These are phyloP conservation scores for Zophobas morio DNA, from an alignment of 1,140 invertebrate species.

Conservation along the genomic window DNA sequence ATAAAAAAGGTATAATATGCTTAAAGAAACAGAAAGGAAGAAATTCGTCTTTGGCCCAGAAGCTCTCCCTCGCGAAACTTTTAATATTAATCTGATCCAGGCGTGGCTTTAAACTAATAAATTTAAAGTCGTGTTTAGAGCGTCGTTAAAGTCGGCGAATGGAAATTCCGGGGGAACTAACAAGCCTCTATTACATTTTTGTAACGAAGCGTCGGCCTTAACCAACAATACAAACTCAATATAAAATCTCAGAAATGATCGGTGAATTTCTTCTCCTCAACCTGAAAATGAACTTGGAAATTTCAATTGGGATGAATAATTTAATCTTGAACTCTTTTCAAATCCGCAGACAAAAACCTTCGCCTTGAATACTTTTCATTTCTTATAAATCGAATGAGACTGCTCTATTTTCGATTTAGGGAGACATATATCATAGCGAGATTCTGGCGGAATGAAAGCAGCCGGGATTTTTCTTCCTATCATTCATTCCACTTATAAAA, in stretches of 20 bases:
- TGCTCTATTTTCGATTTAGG: constrained; percentile 46
- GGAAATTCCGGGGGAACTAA: constrained; percentile 35
- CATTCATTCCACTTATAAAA: constrained; percentile 44
- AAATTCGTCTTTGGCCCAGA: constrained; percentile 8
- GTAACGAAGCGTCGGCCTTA: constrained; percentile 29
- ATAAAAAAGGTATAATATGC: constrained; percentile 41
- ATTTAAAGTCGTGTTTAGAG: constrained; percentile 25
- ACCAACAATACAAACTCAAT: constrained; percentile 42
- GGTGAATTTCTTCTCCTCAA: constrained; percentile 24
- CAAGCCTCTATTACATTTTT: constrained; percentile 42
- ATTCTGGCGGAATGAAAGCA: constrained; percentile 29
- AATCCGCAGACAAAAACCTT: constrained; percentile 45
- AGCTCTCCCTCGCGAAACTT: constrained; percentile 4
- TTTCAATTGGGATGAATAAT: constrained; percentile 47
- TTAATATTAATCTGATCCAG: constrained; percentile 38
- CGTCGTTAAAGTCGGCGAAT: constrained; percentile 35
- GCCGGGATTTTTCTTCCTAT: constrained; percentile 38
- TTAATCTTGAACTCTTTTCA: constrained; percentile 45
- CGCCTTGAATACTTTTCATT: constrained; percentile 45
- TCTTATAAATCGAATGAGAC: constrained; percentile 49
- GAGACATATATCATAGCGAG: constrained; percentile 46
- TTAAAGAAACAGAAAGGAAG: constrained; percentile 26
- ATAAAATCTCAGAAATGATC: constrained; percentile 45
- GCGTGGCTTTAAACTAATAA: constrained; percentile 32
- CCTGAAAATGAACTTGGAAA: constrained; percentile 47